These are phyloP conservation scores for Varroa destructor DNA, from an alignment of 1,140 invertebrate species.

Conservation along the genomic window DNA sequence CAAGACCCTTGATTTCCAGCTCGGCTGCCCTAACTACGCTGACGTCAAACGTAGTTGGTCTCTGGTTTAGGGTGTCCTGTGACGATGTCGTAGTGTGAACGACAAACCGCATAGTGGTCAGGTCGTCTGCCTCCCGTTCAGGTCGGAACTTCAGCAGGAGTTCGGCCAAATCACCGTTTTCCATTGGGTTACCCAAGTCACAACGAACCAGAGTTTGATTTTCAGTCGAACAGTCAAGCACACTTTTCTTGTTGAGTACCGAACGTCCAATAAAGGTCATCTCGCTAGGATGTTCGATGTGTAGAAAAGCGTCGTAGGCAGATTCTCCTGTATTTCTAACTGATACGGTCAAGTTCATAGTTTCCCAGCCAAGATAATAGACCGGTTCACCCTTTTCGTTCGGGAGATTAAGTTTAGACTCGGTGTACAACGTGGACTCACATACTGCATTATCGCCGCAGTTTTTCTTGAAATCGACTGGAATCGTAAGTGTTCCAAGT, in stretches of 20 bases:
- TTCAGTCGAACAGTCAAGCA: conserved; percentile 42
- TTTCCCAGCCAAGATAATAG: conserved; percentile 52
- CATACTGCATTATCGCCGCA: conserved; percentile 58
- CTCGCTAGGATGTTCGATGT: conserved; percentile 58
- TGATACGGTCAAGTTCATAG: conserved; percentile 59
- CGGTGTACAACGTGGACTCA: conserved; percentile 62
- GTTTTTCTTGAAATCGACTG: conserved; percentile 11
- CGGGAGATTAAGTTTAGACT: conserved; percentile 45
- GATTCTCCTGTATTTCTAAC: conserved; percentile 67
- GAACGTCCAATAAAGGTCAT: conserved; percentile 59
- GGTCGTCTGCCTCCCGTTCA: conserved; percentile 11
- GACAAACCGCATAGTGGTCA: conserved; percentile 18
- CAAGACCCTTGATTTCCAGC: conserved; percentile 61
- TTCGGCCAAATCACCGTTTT: conserved; percentile 39
- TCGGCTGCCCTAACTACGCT: conserved; percentile 66
- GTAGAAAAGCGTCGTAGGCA: conserved; percentile 75
- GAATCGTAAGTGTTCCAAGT: conserved; percentile 12
- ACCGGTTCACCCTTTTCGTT: conserved; percentile 31
- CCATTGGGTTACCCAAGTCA: conserved; percentile 75
- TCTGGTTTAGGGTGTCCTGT: conserved; percentile 47
- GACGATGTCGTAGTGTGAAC: conserved; percentile 36
- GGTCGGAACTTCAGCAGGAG: conserved; percentile 25
- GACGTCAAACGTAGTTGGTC: conserved; percentile 49
- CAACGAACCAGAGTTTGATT: conserved; percentile 62
- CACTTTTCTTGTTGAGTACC: conserved; percentile 33